A percentile compares a stretch with the other conserved stretches of the same genome.
These are phyloP conservation scores for Odobenus rosmarus DNA, from an alignment of 2,113 vertebrate species.

Conservation along the genomic window DNA sequence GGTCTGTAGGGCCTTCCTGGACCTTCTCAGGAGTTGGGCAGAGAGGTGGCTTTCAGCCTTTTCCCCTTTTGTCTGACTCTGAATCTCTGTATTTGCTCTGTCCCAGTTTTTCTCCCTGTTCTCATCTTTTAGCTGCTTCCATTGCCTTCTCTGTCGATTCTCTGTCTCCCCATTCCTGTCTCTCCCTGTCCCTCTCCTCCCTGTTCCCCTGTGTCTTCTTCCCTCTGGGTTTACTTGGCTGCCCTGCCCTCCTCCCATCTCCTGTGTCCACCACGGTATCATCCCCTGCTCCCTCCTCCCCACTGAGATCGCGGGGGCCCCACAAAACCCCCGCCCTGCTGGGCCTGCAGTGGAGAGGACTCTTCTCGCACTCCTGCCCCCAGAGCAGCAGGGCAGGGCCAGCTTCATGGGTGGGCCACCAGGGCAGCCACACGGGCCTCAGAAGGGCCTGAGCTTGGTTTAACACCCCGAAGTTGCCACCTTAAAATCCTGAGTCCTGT, in stretches of 20 bases:
- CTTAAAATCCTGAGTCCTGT: background rate
- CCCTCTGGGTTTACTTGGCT: background rate
- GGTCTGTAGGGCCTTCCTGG: background rate
- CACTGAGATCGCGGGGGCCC: too few relatives aligned
- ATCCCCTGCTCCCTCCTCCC: background rate
- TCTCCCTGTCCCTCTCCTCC: background rate
- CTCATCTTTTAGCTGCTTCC: background rate
- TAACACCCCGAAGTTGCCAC: accelerated
- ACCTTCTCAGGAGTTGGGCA: background rate
- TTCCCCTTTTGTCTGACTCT: background rate
- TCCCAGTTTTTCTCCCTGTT: background rate
- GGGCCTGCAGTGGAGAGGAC: background rate
- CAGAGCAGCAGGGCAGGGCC: background rate
- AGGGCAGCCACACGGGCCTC: background rate
- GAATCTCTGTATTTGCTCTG: background rate
- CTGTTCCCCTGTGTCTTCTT: background rate
- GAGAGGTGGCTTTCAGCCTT: background rate
- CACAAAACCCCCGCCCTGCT: background rate
- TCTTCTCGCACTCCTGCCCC: background rate
- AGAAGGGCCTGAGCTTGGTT: background rate
- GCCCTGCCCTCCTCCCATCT: too few relatives aligned
- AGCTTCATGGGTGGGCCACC: background rate
- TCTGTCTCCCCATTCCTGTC: background rate
- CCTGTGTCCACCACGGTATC: accelerated
- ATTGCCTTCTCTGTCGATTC: too few relatives aligned